A percentile compares a stretch with the other conserved stretches of the same genome.
These are phyloP conservation scores for Tokudaia muenninki DNA, from an alignment of 2,797 vertebrate genomes.

Conservation along the genomic window DNA sequence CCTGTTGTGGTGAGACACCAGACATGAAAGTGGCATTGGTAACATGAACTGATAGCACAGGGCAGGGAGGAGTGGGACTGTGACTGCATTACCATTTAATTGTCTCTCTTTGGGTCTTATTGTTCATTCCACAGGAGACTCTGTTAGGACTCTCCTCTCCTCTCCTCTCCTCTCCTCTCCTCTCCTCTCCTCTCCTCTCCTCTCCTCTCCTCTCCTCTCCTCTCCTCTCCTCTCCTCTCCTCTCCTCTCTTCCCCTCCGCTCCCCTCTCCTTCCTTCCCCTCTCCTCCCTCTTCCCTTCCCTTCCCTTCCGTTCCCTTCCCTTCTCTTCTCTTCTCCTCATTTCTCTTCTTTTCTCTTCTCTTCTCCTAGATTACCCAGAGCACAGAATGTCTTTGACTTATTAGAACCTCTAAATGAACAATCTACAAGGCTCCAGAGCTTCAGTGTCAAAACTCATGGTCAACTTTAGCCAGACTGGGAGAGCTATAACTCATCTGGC, in stretches of 20 bases:
- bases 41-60: neutral
- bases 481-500: neutral
- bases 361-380: neutral
- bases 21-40: neutral
- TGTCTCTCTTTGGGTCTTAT: constrained; percentile 16
- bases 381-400: neutral
- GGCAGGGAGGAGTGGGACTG: neutral
- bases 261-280: no score
- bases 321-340: rapidly evolving
- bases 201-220: no score
- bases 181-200: no score
- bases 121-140: neutral
- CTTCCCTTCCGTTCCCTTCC: rapidly evolving
- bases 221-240: no score
- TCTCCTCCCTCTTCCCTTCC: rapidly evolving
- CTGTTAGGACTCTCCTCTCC: neutral
- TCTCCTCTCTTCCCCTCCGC: neutral
- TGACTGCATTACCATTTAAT: neutral
- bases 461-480: constrained; percentile 7
- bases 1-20: neutral
- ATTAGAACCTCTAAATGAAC: neutral
- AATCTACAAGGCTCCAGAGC: neutral
- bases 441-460: constrained; percentile 35
- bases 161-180: no score
- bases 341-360: rapidly evolving